Evolutionary conservation across 92 coral and sea anemone species (phyloP).

Genomic region (Phenganax subtilis): DNA sequence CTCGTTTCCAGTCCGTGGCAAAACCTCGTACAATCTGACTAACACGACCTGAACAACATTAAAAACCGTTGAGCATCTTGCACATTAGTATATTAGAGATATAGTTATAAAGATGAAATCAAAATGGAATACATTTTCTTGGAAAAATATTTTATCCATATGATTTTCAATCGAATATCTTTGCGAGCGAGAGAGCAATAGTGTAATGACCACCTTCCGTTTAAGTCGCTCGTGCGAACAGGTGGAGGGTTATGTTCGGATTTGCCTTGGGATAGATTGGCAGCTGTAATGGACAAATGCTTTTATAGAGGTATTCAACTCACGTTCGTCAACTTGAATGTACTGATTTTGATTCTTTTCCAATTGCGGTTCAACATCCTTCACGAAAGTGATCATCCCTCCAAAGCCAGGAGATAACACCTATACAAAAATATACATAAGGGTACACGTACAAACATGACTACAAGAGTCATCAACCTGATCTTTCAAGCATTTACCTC

Average conservation of each 20-base stretch:
- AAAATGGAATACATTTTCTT: no score
- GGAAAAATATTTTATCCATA: no score
- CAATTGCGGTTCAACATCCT: constrained; percentile 86
- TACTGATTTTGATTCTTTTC: constrained; percentile 92
- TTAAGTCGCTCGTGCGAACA: no score
- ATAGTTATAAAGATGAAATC: no score
- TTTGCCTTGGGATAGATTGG: background rate
- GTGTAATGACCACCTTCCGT: no score
- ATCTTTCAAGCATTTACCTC: constrained; percentile 55
- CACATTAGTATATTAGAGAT: no score
- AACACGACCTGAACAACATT: constrained; percentile 59
- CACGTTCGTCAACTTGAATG: constrained; percentile 90
- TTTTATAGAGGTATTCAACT: constrained; percentile 20
- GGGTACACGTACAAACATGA: background rate
- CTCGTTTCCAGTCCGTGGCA: constrained; percentile 96
- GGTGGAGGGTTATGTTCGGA: no score
- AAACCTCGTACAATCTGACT: constrained; percentile 96
- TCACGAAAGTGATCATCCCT: constrained; percentile 91
- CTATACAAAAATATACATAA: constrained; percentile 36
- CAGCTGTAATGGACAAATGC: background rate
- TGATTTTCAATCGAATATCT: no score
- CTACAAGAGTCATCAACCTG: background rate
- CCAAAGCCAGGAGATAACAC: constrained; percentile 95
- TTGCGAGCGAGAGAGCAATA: no score
- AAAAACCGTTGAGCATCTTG: background rate